Base-by-base conservation (phyloP, 2,888 invertebrate genomes). In the Drosophila diplacantha region DNA sequence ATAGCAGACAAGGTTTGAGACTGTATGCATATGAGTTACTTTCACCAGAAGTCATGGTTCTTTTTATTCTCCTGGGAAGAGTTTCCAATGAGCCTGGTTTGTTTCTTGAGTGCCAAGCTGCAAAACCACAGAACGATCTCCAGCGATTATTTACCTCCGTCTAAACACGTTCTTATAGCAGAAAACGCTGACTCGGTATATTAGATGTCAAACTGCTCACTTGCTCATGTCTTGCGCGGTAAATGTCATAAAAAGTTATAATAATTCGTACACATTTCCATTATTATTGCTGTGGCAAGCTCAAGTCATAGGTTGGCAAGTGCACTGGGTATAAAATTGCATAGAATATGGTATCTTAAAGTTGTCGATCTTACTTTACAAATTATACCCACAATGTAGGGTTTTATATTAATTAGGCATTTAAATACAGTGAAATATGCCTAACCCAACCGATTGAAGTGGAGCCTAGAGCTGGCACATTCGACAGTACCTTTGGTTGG, bases 151-250 rank as follows among this genome's bases (percentile, higher is more conserved):
- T 44, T 29, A 12, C 12, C 18, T 3, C 2, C 6, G 18, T 26
- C 12, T 31, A 5, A 44, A 20, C 41, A 41, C 26, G 29, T 52
- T 43, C 22, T 22, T 20, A 9, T 16, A 7, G n/a, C 12, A 0
- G n/a, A 47, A 47, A 7, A 22, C n/a, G 47, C 47, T 29, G 26
- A 26, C 51, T 29, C 26, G 12, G 2, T 8, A 52, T 22, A 29
- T 41, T 41, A 31, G 41, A 47, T n/a, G 32, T 22, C n/a, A 22
- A n/a, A 43, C 20, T 31, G n/a, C n/a, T 51, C 20, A 46, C 14
- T 31, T 14, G 18, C 14, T 20, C 14, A 31, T 18, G 29, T 31
- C 29, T 14, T 8, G 29, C 16, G 12, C 29, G 44, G 31, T 20
- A 44, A 20, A 3, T 31, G 14, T 2, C 31, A 14, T 14, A 46